Evolutionary conservation across 2,888 invertebrate species (phyloP), one percentile per base, ranked within the genome.

Genomic region (Aradus depressus): DNA sequence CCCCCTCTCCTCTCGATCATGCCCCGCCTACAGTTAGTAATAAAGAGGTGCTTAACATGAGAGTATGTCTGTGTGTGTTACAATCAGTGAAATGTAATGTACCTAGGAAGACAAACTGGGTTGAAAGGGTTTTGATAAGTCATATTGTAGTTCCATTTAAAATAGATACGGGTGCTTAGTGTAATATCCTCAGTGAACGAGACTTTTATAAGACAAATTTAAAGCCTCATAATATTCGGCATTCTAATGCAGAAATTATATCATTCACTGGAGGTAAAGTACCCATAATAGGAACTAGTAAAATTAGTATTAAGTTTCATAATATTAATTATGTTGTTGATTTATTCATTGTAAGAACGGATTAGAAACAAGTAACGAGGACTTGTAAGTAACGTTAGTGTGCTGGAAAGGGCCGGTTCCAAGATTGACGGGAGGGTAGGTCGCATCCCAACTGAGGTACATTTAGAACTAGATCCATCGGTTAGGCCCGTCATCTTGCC

Each of bases 401-500:
- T 3, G 3, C 8, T 38, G 5, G 31, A n/a, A 3, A 4, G 3
- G 12, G 22, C 38, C 2, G 21, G 19, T 32, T n/a, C 4, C 6
- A 34, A 44, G n/a, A 43, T 50, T 50, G 44, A 50, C 21, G 50
- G 50, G 12, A 3, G 6, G 10, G 32, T 50, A n/a, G 50, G 2
- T 35, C 14, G 6, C 21, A 32, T 16, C 14, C 22, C 23, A 23
- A 22, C 1, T 5, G 23, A 25, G 4, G 44, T 43, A 14, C 32
- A n/a, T 1, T 6, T 50, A 6, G 21, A 32, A 45, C 5, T 48
- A 23, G 50, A 50, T 43, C 50, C 50, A 6, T 19, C 3, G 3
- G 44, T 50, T 5, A 44, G 25, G 5, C 50, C 50, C 14, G 50
- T 50, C 4, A 44, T 50, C 4, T 44, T 32, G 6, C 50, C 44